These are phyloP conservation scores for Garrulus glandarius DNA, from an alignment of 2,797 vertebrate genomes.

Conservation along the genomic window DNA sequence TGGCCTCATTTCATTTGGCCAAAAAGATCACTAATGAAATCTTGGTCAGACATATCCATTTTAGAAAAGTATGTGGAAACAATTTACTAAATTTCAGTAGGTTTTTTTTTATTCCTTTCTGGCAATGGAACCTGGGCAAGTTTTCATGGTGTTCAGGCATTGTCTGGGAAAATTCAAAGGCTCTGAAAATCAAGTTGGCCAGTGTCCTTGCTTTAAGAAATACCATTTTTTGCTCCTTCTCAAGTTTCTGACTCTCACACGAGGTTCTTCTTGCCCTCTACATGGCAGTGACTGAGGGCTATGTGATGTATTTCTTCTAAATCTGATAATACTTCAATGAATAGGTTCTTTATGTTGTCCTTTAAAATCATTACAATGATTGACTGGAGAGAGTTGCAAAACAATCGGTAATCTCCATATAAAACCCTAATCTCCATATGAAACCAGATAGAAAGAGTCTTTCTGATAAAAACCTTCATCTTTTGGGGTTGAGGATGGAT, in stretches of 20 bases:
- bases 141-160: neutral
- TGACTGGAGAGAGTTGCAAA: neutral
- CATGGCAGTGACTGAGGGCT: neutral
- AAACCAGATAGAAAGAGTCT: neutral
- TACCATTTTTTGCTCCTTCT: neutral
- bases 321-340: neutral
- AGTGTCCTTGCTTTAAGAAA: neutral
- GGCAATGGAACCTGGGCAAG: neutral
- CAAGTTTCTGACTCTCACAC: neutral
- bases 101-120: neutral
- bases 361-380: neutral
- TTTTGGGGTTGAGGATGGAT: neutral
- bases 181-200: neutral
- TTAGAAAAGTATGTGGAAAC: slow-evolving; percentile 20
- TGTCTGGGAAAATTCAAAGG: slow-evolving; percentile 12
- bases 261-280: neutral
- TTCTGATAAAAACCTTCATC: neutral
- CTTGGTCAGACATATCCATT: neutral
- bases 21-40: neutral
- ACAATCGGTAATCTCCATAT: neutral
- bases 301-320: neutral
- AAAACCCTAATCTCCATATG: neutral
- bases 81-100: slow-evolving; percentile 1
- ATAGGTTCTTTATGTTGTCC: neutral
- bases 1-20: neutral